Evolutionary conservation across 2,888 invertebrate species (phyloP), one percentile per base, ranked within the genome.

Genomic region (Adineta ricciae): DNA sequence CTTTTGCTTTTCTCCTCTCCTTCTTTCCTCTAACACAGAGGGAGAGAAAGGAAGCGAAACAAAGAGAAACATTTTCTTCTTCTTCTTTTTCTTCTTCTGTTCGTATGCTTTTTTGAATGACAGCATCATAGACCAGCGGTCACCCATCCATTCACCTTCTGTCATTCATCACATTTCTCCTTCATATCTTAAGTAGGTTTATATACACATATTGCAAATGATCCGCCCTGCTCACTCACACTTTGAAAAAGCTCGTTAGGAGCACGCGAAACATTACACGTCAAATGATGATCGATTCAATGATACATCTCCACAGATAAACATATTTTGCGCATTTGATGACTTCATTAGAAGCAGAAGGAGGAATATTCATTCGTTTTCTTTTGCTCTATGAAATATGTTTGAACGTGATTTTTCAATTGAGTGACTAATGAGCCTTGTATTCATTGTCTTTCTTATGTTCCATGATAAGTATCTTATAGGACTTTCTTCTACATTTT

Each of bases 1-100:
- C 78, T 78, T 78, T 78, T 78, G 78, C 78, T 78, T 78, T 78
- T 78, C 64, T 64, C 64, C 32, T 64, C 64, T 64, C 19, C 27
- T 27, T 32, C 14, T 64, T 32, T 64, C 64, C 27, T 64, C 64
- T 64, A 32, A 64, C 32, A 64, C 4, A 64, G 64, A 64, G 64
- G 32, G 64, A 64, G 64, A 64, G 5, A 32, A 19, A 14, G 32
- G 14, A 64, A 64, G 64, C 32, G 64, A 36, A 36, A 64, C 32
- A 36, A 32, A 64, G 32, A 64, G 64, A 32, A 36, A 64, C 32
- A 64, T 36, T 32, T 64, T 64, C 56, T 64, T 64, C 64, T 64
- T 64, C 64, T 64, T 32, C 19, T 64, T 64, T 27, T 64, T 64
- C 64, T 64, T 64, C 64, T 64, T 32, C 32, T 64, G 32, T 64